A percentile compares a stretch with the other conserved stretches of the same genome.
Evolutionary conservation across 2,888 invertebrate species (phyloP).

Genomic region (Leucozona laternaria): DNA sequence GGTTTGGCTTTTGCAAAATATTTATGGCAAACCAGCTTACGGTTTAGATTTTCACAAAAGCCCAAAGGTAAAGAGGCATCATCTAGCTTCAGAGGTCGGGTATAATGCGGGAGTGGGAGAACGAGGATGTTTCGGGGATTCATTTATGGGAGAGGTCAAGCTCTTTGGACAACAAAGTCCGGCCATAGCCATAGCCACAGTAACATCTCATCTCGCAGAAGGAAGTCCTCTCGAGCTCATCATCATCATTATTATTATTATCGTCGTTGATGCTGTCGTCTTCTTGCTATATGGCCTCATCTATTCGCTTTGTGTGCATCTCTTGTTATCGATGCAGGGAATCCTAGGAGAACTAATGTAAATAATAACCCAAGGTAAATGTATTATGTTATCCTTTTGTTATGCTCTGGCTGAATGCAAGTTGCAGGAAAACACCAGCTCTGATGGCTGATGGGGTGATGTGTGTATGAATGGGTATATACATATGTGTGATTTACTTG

Average conservation of each 20-base stretch:
- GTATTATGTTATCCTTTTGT: conserved; percentile 65
- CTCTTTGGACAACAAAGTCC: conserved; percentile 57
- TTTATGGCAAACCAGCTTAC: conserved; percentile 70
- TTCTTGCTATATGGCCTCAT: conserved; percentile 35
- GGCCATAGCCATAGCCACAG: conserved; percentile 55
- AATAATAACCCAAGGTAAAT: conserved; percentile 69
- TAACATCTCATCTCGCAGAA: conserved; percentile 48
- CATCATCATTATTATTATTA: conserved; percentile 52
- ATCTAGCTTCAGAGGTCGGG: background rate
- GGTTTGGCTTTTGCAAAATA: conserved; percentile 66
- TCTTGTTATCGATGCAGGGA: conserved; percentile 50
- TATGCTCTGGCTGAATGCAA: conserved; percentile 44
- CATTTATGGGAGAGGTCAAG: conserved; percentile 62
- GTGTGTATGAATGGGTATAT: too few species aligned
- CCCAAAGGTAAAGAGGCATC: conserved; percentile 43
- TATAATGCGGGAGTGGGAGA: background rate
- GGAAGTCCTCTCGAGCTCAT: conserved; percentile 54
- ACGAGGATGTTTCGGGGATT: conserved; percentile 7
- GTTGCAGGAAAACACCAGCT: conserved; percentile 45
- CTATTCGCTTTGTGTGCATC: conserved; percentile 53
- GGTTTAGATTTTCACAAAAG: conserved; percentile 68
- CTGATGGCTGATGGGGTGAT: too few species aligned
- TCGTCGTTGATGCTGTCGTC: conserved; percentile 29
- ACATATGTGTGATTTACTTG: conserved; percentile 42
- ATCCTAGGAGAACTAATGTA: conserved; percentile 58